Conservation (phyloP, 2,888 invertebrate species). For the Autographa pulchrina region DNA sequence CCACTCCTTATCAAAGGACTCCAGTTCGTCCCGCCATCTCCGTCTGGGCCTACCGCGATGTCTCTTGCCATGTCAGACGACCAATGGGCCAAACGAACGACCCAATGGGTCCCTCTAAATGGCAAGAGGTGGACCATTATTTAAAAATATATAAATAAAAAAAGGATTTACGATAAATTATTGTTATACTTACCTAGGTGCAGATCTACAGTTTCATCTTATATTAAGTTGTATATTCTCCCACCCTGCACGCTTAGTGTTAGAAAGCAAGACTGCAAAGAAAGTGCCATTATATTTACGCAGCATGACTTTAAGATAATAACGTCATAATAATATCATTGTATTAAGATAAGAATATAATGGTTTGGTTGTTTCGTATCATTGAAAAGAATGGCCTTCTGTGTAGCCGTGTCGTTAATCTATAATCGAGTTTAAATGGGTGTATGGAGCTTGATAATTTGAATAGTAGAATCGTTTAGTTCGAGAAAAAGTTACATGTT, state of each 20-base stretch:
- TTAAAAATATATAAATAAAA: too few relatives aligned
- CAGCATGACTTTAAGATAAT: constrained; percentile 50
- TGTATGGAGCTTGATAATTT: constrained; percentile 9
- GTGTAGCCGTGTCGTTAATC: constrained; percentile 12
- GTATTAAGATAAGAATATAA: constrained; percentile 45
- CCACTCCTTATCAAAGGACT: too few relatives aligned
- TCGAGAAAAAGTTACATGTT: neutral
- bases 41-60: too few relatives aligned
- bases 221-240: constrained; percentile 19
- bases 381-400: constrained; percentile 22
- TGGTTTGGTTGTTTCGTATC: constrained; percentile 27
- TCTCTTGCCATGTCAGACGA: too few relatives aligned
- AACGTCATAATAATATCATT: constrained; percentile 50
- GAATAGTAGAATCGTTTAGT: neutral
- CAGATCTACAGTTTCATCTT: constrained; percentile 10
- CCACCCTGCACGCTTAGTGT: constrained; percentile 27
- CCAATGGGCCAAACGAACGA: too few relatives aligned
- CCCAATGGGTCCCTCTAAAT: too few relatives aligned
- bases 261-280: constrained; percentile 55
- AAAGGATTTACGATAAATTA: too few relatives aligned
- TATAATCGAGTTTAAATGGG: neutral
- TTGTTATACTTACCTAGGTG: too few relatives aligned
- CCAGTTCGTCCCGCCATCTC: too few relatives aligned
- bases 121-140: too few relatives aligned
- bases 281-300: constrained; percentile 55